A percentile compares a stretch with the other conserved stretches of the same genome.
phyloP scores from a whole-genome alignment of 2,113 vertebrate genomes.

The cat (Felis catus) region DNA sequence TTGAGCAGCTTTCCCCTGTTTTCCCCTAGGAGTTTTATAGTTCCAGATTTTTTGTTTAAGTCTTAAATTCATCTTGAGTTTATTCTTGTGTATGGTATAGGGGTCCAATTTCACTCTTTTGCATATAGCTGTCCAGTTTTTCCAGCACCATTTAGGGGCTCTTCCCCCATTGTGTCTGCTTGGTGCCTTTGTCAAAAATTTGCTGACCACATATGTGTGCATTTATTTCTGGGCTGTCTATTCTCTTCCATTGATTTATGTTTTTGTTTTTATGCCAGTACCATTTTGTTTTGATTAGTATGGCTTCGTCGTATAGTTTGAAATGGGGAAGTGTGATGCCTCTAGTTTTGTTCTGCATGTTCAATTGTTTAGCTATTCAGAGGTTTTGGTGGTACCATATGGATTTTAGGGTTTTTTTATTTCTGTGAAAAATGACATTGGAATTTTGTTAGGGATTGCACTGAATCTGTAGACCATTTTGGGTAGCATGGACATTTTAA shows the following conservation, averaged over 20 bases:
- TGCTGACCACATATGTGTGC: background rate
- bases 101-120: background rate
- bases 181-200: background rate
- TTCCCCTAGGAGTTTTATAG: background rate
- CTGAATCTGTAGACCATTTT: too few species aligned
- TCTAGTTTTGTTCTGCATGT: background rate
- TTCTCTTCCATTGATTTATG: background rate
- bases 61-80: background rate
- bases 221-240: background rate
- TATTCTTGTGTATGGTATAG: background rate
- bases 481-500: too few species aligned
- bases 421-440: too few species aligned
- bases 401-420: background rate
- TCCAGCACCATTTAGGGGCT: background rate
- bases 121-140: background rate
- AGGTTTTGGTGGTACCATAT: background rate
- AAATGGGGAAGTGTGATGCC: background rate
- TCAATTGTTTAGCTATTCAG: background rate
- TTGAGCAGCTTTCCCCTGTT: background rate
- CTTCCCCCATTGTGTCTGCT: background rate
- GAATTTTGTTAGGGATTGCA: too few species aligned
- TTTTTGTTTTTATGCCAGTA: background rate
- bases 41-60: background rate
- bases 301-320: background rate
- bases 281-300: background rate